phyloP scores from a whole-genome alignment of 2,113 vertebrate genomes.

The Monarcha castaneiventris region DNA sequence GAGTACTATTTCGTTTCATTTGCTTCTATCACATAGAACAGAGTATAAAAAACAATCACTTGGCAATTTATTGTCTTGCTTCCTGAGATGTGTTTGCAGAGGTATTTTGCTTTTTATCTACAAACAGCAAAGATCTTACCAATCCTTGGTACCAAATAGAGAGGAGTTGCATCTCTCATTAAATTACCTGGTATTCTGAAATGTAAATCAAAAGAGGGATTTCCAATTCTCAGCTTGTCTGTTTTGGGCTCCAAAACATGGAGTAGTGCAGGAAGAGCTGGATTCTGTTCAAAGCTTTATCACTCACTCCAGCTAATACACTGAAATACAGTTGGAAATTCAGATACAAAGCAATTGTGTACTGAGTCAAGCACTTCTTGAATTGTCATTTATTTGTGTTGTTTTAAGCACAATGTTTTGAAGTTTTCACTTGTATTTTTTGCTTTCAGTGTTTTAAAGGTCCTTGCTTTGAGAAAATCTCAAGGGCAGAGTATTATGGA shows the following conservation, averaged over 20 bases:
- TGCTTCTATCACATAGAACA: background rate
- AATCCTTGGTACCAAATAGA: background rate
- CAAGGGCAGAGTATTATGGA: constrained; percentile 86
- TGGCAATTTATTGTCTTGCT: background rate
- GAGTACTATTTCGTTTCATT: background rate
- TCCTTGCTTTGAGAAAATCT: constrained; percentile 86
- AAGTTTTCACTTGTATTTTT: background rate
- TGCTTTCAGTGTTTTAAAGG: constrained; percentile 83
- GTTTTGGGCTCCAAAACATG: background rate
- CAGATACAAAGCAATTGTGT: background rate
- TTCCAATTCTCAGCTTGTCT: background rate
- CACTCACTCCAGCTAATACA: background rate
- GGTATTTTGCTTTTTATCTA: background rate
- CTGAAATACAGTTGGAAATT: background rate
- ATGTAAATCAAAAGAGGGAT: background rate
- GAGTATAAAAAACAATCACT: background rate
- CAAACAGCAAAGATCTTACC: background rate
- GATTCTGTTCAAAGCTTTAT: background rate
- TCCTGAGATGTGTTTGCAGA: background rate
- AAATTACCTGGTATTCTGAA: background rate
- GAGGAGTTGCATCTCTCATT: background rate
- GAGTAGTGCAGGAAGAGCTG: background rate
- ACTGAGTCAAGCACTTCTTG: background rate
- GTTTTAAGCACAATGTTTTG: background rate
- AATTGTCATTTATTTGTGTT: background rate